phyloP scores from a whole-genome alignment of 2,797 vertebrate genomes.

The Coregonus sp. region DNA sequence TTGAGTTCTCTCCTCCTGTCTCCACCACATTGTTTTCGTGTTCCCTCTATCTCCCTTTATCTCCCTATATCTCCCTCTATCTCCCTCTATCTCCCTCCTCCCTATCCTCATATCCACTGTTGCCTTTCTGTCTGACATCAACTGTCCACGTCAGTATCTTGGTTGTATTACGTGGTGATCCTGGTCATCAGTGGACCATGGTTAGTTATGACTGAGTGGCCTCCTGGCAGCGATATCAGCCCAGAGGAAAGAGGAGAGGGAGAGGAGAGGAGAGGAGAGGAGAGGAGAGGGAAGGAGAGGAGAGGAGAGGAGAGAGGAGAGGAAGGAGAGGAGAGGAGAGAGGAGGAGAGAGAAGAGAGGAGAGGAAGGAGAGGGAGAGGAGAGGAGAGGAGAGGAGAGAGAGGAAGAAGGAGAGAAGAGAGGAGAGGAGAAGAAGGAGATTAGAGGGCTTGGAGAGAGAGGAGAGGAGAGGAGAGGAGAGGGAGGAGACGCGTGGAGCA shows the following conservation, averaged over 20 bases:
- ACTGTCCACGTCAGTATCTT: neutral
- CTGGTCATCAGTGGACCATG: neutral
- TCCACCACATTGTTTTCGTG: neutral
- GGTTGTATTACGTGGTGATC: neutral
- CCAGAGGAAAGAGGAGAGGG: neutral
- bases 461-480: neutral
- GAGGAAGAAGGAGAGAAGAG: neutral
- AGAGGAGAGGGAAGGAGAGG: neutral
- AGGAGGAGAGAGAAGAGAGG: no score
- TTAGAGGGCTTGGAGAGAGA: no score
- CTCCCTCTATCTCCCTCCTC: slow-evolving; percentile 10
- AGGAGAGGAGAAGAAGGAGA: neutral
- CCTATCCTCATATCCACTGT: slow-evolving; percentile 30
- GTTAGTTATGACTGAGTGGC: neutral
- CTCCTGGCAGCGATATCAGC: neutral
- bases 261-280: neutral
- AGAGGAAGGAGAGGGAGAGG: neutral
- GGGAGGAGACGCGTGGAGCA: no score
- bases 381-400: neutral
- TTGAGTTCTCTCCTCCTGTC: neutral
- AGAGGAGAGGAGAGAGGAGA: neutral
- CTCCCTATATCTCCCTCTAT: neutral
- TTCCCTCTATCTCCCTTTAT: neutral
- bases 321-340: neutral
- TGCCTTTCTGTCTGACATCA: neutral